A percentile compares a stretch with the other conserved stretches of the same genome.
These are phyloP conservation scores for Phoebastria nigripes DNA, from an alignment of 2,797 vertebrate species.

Conservation along the genomic window DNA sequence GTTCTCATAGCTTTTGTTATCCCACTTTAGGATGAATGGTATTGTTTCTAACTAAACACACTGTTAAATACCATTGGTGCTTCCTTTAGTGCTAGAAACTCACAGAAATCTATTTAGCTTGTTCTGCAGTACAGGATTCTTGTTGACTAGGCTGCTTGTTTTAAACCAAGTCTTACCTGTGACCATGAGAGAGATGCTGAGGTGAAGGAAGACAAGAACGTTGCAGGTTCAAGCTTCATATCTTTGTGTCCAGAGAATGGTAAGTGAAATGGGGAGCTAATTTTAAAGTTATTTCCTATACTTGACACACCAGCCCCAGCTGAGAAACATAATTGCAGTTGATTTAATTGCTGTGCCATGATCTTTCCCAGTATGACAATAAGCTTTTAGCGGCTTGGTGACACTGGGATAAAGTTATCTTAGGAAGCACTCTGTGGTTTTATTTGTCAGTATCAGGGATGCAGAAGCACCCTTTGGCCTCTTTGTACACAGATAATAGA, in stretches of 20 bases:
- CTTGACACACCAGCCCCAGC: not conserved
- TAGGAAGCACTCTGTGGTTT: not conserved
- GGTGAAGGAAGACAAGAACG: not conserved
- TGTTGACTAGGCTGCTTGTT: not conserved
- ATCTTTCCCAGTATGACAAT: not conserved
- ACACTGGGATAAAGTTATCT: not conserved
- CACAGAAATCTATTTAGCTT: not conserved
- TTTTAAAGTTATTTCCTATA: not conserved
- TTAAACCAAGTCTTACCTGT: not conserved
- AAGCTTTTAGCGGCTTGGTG: not conserved
- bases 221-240: not conserved
- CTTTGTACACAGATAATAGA: not conserved
- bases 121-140: not conserved
- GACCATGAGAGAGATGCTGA: not conserved
- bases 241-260: not conserved
- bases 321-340: not conserved
- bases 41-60: not conserved
- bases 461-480: not conserved
- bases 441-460: not conserved
- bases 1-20: not conserved
- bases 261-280: not conserved
- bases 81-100: not conserved
- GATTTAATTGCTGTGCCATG: not conserved
- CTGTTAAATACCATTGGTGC: not conserved
- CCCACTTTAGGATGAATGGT: not conserved